A percentile compares a stretch with the other conserved stretches of the same genome.
These are phyloP conservation scores for Glandiceps talaboti DNA, from an alignment of 53 echinoderm and acorn worm genomes.

Conservation along the genomic window DNA sequence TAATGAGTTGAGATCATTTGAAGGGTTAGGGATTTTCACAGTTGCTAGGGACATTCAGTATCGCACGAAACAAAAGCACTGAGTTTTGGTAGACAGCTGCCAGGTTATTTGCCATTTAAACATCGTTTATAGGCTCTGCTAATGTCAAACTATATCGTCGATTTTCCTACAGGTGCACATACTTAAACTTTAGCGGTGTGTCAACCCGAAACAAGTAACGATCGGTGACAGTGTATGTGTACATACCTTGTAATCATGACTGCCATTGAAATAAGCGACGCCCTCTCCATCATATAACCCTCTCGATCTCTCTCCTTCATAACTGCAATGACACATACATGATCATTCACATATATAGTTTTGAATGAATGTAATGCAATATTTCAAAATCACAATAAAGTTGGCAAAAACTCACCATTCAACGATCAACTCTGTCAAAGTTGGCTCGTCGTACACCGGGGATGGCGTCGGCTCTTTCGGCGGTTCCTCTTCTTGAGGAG, in stretches of 20 bases:
- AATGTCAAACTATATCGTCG: too few relatives aligned
- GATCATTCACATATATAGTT: background rate
- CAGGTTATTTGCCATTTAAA: too few relatives aligned
- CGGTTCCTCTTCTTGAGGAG: constrained; percentile 50
- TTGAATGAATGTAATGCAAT: too few relatives aligned
- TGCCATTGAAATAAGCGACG: constrained; percentile 77
- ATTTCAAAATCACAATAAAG: too few relatives aligned
- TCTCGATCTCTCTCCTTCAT: constrained; percentile 88
- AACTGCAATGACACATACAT: constrained; percentile 25
- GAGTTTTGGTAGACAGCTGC: too few relatives aligned
- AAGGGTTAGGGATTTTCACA: background rate
- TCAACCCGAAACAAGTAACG: too few relatives aligned
- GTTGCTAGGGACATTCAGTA: constrained; percentile 1
- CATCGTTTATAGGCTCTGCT: too few relatives aligned
- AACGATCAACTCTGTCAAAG: constrained; percentile 84
- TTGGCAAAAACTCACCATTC: constrained; percentile 94
- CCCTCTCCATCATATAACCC: constrained; percentile 95
- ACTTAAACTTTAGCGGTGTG: too few relatives aligned
- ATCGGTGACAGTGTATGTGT: background rate
- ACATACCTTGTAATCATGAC: constrained; percentile 71
- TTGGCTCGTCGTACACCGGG: constrained; percentile 88
- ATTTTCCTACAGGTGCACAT: too few relatives aligned
- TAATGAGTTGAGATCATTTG: too few relatives aligned
- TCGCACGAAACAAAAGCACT: too few relatives aligned
- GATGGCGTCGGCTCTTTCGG: constrained; percentile 83